Conservation (phyloP, 2,888 invertebrate genomes). For the Nymphalis c-album region DNA sequence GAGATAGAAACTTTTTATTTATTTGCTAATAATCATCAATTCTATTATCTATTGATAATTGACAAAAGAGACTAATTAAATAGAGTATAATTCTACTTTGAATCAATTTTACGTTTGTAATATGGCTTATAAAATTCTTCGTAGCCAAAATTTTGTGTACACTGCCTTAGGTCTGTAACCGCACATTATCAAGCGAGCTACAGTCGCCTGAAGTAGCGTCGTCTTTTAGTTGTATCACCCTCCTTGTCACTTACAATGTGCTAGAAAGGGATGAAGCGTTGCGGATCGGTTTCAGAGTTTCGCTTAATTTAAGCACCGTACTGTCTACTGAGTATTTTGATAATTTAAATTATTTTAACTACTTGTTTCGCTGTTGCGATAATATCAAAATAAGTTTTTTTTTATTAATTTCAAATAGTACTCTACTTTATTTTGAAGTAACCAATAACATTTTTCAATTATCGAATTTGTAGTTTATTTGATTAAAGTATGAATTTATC, state of each 20-base stretch:
- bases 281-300: constrained; percentile 33
- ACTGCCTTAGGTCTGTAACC: constrained; percentile 29
- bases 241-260: constrained; percentile 31
- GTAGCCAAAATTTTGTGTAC: constrained; percentile 3
- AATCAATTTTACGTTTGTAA: neutral
- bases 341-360: constrained; percentile 14
- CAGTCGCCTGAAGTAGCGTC: constrained; percentile 36
- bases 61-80: no score
- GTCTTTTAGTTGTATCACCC: constrained; percentile 31
- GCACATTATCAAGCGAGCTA: constrained; percentile 39
- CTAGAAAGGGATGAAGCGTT: constrained; percentile 30
- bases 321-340: constrained; percentile 25
- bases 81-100: no score
- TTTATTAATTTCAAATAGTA: neutral
- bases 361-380: constrained; percentile 3
- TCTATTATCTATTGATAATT: no score
- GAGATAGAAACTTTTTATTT: no score
- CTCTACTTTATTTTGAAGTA: no score
- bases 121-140: neutral
- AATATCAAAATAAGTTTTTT: no score
- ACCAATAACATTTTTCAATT: no score
- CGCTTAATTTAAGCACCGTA: constrained; percentile 32
- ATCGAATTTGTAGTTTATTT: no score
- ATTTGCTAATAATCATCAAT: no score
- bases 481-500: no score